Base-by-base conservation (phyloP, 2,888 invertebrate species). In the Campoletis raptor region DNA sequence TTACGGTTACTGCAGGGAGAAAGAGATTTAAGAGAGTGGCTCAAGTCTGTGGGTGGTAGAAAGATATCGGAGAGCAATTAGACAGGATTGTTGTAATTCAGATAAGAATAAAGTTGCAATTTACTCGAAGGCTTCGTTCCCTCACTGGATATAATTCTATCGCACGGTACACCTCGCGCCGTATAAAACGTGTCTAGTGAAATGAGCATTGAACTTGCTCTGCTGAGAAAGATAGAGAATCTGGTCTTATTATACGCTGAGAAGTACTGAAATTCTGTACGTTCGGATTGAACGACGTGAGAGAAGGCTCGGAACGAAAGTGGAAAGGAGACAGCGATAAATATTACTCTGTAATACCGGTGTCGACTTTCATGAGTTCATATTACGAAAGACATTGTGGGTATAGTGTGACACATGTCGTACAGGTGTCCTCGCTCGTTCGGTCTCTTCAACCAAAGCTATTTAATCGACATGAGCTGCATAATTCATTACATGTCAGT, bases 331-430 rank as follows among this genome's bases (percentile, higher is more conserved):
- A 76, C 42, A 76, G 42, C 40, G 73, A 80, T 18, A 70, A 73
- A 76, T 70, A 78, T 66, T 42, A 69, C 76, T 57, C 37, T 76
- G 72, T 87, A 84, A 87, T 87, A 70, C 83, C 30, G 76, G 78
- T 87, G 82, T 87, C 86, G 79, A 87, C 86, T 87, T 87, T 85
- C 86, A 82, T 42, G 81, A 87, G 84, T 87, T 87, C 86, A 61
- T 82, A 52, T 87, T 87, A 87, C 86, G 84, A 81, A 81, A 87
- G 84, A 70, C 74, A 37, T 52, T 52, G 81, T 74, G 52, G 76
- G 76, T 84, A 87, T 87, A 85, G 79, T 82, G 79, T 87, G 85
- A 85, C 79, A 84, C 86, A 81, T 76, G 85, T 85, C 74, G 70
- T 87, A 85, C 86, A 87, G 84, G 84, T 87, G 86, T 86, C 76